Conservation (phyloP, 2,888 invertebrate species). For the Crematogaster levior region DNA sequence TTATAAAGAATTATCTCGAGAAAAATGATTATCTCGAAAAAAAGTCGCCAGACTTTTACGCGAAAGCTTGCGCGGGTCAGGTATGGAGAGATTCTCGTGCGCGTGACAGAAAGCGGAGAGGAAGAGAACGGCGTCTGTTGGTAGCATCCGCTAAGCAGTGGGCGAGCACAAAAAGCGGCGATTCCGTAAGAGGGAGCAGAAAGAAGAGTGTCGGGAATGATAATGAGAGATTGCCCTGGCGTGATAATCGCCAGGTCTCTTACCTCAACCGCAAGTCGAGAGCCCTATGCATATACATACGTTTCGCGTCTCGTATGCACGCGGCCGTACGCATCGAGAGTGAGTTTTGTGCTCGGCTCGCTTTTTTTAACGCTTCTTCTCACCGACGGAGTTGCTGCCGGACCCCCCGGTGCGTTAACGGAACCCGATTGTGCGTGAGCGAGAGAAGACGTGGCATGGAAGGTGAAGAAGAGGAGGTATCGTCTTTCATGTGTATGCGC, state of each 20-base stretch:
- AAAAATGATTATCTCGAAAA: background rate
- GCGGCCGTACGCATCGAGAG: slow-evolving; percentile 45
- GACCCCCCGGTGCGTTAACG: slow-evolving; percentile 81
- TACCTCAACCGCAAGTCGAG: slow-evolving; percentile 61
- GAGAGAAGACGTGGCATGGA: slow-evolving; percentile 49
- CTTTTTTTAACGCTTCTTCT: slow-evolving; percentile 56
- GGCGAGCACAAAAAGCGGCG: slow-evolving; percentile 54
- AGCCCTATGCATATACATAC: slow-evolving; percentile 67
- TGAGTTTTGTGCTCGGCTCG: slow-evolving; percentile 46
- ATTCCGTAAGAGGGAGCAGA: slow-evolving; percentile 72
- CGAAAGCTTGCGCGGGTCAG: slow-evolving; percentile 46
- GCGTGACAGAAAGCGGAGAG: slow-evolving; percentile 31
- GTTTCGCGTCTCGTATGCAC: slow-evolving; percentile 29
- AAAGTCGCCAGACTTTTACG: background rate
- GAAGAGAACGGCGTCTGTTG: slow-evolving; percentile 32
- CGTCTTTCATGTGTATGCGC: slow-evolving; percentile 37
- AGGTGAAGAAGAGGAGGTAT: slow-evolving; percentile 42
- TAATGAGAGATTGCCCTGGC: slow-evolving; percentile 82
- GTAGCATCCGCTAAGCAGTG: slow-evolving; percentile 61
- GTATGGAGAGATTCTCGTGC: slow-evolving; percentile 1
- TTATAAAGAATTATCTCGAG: background rate
- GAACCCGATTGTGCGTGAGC: slow-evolving; percentile 73
- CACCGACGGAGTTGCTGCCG: slow-evolving; percentile 57
- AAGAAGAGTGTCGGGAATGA: slow-evolving; percentile 80
- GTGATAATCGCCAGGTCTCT: slow-evolving; percentile 80